A percentile compares a stretch with the other conserved stretches of the same genome.
Evolutionary conservation across 1,140 invertebrate genomes (phyloP).

Genomic region (Streblospio benedicti): DNA sequence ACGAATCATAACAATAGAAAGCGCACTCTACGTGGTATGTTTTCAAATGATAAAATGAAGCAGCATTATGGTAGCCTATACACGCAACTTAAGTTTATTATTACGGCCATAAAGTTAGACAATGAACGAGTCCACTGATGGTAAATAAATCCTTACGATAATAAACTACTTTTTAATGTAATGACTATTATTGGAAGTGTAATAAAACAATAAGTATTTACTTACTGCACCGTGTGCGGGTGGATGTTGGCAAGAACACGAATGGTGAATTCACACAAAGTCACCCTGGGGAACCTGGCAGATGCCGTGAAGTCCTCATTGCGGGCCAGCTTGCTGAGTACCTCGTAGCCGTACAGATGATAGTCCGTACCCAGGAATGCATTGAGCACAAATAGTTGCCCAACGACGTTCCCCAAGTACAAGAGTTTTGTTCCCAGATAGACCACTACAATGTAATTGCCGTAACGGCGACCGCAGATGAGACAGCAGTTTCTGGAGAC

Average conservation of each 20-base stretch:
- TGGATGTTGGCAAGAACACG: slow-evolving; percentile 45
- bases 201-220: no score
- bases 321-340: slow-evolving; percentile 29
- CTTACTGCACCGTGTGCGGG: slow-evolving; percentile 44
- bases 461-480: slow-evolving; percentile 47
- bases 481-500: slow-evolving; percentile 28
- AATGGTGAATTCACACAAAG: slow-evolving; percentile 46
- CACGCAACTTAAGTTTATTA: no score
- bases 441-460: slow-evolving; percentile 48
- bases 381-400: slow-evolving; percentile 51
- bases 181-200: no score
- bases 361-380: slow-evolving; percentile 51
- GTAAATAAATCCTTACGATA: no score
- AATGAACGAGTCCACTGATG: no score
- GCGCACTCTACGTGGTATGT: no score
- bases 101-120: no score
- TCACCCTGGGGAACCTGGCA: slow-evolving; percentile 46
- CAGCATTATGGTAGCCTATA: no score
- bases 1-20: no score
- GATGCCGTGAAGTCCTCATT: slow-evolving; percentile 36
- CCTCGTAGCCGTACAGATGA: slow-evolving; percentile 45
- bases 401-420: slow-evolving; percentile 49
- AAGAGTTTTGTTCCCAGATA: slow-evolving; percentile 51
- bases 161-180: no score
- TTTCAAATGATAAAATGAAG: no score